These are phyloP conservation scores for Dasyurus viverrinus DNA, from an alignment of 2,113 vertebrate genomes.

Conservation along the genomic window DNA sequence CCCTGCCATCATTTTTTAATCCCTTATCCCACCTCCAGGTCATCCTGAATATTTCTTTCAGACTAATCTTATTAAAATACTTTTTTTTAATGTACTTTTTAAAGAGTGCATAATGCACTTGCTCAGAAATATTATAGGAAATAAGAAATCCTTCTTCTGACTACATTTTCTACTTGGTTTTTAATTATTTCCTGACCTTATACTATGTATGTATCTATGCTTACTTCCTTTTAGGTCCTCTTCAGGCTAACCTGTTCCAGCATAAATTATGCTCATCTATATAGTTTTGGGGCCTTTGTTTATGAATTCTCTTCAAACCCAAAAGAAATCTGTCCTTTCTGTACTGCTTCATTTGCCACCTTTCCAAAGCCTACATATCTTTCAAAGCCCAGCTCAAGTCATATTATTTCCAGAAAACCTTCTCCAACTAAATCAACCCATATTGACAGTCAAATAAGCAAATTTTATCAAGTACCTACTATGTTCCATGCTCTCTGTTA, in stretches of 20 bases:
- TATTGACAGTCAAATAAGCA: background rate
- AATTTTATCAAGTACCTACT: background rate
- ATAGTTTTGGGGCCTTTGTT: background rate
- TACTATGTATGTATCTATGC: background rate
- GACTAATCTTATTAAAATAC: constrained; percentile 67
- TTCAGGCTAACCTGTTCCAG: background rate
- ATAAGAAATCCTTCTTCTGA: background rate
- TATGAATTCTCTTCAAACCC: background rate
- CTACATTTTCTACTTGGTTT: background rate
- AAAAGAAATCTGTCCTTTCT: background rate
- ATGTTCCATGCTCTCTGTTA: background rate
- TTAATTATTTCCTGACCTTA: constrained; percentile 20
- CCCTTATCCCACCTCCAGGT: background rate
- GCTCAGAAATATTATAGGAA: constrained; percentile 10
- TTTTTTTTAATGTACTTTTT: background rate
- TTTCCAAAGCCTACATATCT: background rate
- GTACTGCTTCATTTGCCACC: background rate
- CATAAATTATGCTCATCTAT: background rate
- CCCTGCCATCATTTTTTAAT: constrained; percentile 28
- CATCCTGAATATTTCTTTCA: constrained; percentile 36
- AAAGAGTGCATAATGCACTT: constrained; percentile 52
- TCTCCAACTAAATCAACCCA: constrained; percentile 6
- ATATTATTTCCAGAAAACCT: background rate
- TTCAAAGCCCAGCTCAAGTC: background rate
- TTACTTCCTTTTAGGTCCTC: background rate